Percentiles rank a stretch among this genome's conserved stretches.
Evolutionary conservation across 1,140 invertebrate species (phyloP).

Genomic region (Drosophila serrata): DNA sequence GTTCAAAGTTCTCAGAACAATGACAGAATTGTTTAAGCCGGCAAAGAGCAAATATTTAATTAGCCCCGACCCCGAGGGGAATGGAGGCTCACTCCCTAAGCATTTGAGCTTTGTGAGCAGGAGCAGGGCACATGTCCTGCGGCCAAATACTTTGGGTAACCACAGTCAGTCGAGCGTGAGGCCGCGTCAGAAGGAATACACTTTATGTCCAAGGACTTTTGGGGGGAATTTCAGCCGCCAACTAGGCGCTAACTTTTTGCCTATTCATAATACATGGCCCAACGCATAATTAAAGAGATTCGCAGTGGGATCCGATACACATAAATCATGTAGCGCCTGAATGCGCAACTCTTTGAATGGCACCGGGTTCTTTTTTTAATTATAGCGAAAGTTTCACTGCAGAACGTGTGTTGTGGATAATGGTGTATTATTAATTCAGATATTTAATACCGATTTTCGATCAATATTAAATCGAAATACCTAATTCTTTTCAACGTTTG

Average conservation of each 20-base stretch:
- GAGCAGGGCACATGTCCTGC: conserved; percentile 46
- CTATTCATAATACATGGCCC: conserved; percentile 61
- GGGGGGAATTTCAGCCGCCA: conserved; percentile 49
- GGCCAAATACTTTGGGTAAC: conserved; percentile 50
- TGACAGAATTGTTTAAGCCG: conserved; percentile 58
- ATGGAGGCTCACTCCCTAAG: conserved; percentile 6
- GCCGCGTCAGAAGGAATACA: conserved; percentile 64
- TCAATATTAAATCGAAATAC: background rate
- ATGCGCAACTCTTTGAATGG: conserved; percentile 19
- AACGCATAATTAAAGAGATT: conserved; percentile 70
- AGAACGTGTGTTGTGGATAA: too few relatives aligned
- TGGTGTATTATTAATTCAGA: background rate
- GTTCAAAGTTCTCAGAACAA: conserved; percentile 50
- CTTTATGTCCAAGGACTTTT: conserved; percentile 58
- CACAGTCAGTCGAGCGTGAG: conserved; percentile 57
- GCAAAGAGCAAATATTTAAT: conserved; percentile 75
- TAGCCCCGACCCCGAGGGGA: conserved; percentile 34
- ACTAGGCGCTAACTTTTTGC: conserved; percentile 44
- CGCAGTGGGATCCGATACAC: conserved; percentile 16
- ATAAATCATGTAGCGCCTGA: conserved; percentile 54
- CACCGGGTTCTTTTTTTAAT: conserved; percentile 21
- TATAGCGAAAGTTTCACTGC: conserved; percentile 9
- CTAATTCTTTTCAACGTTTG: too few relatives aligned
- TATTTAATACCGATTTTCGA: background rate
- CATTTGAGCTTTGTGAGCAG: conserved; percentile 3